These are phyloP conservation scores for Drosophila elegans DNA, from an alignment of 1,140 invertebrate species.

Conservation along the genomic window DNA sequence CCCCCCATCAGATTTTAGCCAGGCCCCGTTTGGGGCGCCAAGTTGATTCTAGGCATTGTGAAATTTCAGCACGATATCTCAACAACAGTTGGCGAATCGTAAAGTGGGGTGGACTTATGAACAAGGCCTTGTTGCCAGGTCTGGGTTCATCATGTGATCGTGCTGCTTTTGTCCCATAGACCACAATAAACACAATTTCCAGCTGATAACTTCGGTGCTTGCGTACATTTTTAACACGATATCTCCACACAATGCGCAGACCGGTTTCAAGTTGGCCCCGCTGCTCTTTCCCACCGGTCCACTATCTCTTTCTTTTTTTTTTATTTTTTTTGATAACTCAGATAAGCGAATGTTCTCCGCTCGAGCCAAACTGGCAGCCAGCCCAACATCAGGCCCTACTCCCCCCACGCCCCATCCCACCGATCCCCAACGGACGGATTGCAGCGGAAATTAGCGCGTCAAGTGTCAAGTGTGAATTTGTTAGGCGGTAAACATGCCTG, in stretches of 20 bases:
- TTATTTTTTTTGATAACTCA: constrained; percentile 4
- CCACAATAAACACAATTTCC: constrained; percentile 74
- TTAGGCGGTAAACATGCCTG: constrained; percentile 70
- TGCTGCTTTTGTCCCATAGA: constrained; percentile 24
- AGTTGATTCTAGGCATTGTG: constrained; percentile 64
- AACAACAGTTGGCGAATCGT: constrained; percentile 56
- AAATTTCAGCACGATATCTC: constrained; percentile 79
- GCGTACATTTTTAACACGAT: constrained; percentile 78
- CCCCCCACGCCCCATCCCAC: background rate
- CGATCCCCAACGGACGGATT: constrained; percentile 8
- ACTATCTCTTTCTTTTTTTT: constrained; percentile 20
- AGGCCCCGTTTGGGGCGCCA: constrained; percentile 46
- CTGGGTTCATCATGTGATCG: constrained; percentile 36
- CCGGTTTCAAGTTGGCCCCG: constrained; percentile 9
- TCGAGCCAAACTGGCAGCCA: constrained; percentile 16
- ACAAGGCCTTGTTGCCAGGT: constrained; percentile 34
- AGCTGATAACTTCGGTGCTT: constrained; percentile 75
- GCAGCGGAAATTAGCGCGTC: constrained; percentile 75
- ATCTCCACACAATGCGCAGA: constrained; percentile 50
- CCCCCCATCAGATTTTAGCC: constrained; percentile 17
- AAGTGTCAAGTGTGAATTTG: constrained; percentile 81
- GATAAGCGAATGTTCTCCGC: constrained; percentile 36
- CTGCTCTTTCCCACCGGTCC: constrained; percentile 19
- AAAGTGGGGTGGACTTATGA: constrained; percentile 39
- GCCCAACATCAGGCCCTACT: constrained; percentile 18